Evolutionary conservation across 2,797 vertebrate species (phyloP), one percentile per base, ranked within the genome.

Genomic region (Acrocephalus scirpaceus): DNA sequence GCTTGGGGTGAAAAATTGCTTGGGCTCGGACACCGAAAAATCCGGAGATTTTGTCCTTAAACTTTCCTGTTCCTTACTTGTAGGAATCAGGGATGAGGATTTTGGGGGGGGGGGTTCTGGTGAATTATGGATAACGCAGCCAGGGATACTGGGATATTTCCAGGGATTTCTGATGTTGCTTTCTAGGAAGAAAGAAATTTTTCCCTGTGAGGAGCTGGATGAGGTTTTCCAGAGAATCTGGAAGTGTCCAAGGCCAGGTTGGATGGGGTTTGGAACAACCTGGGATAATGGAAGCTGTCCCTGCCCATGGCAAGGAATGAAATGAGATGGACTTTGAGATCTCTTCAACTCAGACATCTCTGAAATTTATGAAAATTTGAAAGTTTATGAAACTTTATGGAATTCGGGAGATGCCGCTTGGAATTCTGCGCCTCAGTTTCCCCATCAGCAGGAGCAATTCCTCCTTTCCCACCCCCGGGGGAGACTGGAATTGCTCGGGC

Each of bases 101-200:
- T 72, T 69, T 1, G 4, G 8, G 19, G 17, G 7, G 2, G 1
- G 17, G 7, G 2, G 1, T 26, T 60, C 16, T 78, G 40, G 4
- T 26, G 22, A 10, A 62, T 25, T 15, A 19, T 3, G n/a, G 30
- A 38, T 50, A 60, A 29, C 1, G 0, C 57, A 87, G 7, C 5
- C 34, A 40, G 65, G 47, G 18, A 51, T 7, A 3, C 0, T 12
- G 20, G 20, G 44, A 7, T 71, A 42, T 75, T 79, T 32, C 26
- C 45, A 45, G n/a, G 19, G 50, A 10, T 54, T 85, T 81, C 14
- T 72, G 58, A 40, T 5, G 5, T 36, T 71, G 11, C 7, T 48
- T 81, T 69, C 23, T 15, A 21, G 66, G 73, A 36, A 48, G 22
- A 23, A 66, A 47, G 26, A 23, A 66, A 47, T 32, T 48, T 16